phyloP scores from a whole-genome alignment of 2,888 invertebrate genomes.

The Ormia ochracea region DNA sequence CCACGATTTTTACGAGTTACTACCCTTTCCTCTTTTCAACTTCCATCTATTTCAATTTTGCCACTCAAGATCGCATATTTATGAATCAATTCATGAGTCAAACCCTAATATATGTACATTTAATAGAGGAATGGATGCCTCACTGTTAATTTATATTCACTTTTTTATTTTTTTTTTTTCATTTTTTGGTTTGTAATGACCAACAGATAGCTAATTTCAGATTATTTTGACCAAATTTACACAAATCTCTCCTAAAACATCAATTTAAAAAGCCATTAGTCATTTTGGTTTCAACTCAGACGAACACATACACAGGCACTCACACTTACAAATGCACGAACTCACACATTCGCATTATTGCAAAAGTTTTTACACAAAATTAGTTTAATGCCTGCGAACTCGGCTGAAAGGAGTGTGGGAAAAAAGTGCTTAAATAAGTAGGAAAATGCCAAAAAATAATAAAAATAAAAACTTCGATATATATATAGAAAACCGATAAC shows the following conservation, averaged over 20 bases:
- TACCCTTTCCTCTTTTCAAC: slow-evolving; percentile 24
- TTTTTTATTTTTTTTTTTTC: neutral
- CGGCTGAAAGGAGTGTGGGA: neutral
- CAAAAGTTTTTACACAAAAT: neutral
- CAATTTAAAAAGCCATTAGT: slow-evolving; percentile 61
- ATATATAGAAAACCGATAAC: slow-evolving; percentile 43
- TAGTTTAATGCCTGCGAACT: neutral
- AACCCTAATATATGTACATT: slow-evolving; percentile 1
- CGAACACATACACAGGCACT: neutral
- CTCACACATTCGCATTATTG: neutral
- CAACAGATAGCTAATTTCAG: slow-evolving; percentile 57
- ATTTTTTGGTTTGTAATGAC: slow-evolving; percentile 32
- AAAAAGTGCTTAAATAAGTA: neutral
- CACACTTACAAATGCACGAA: slow-evolving; percentile 10
- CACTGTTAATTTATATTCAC: slow-evolving; percentile 11
- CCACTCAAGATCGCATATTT: neutral
- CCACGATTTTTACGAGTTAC: too few species aligned
- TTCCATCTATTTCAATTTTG: slow-evolving; percentile 36
- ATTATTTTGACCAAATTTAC: slow-evolving; percentile 56
- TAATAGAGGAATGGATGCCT: neutral
- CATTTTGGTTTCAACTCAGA: slow-evolving; percentile 43
- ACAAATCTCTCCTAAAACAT: slow-evolving; percentile 58
- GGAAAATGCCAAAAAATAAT: neutral
- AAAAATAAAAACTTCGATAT: neutral
- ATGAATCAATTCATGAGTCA: neutral